Evolutionary conservation across 1,140 invertebrate species (phyloP).

Genomic region (Bombyx mandarina): DNA sequence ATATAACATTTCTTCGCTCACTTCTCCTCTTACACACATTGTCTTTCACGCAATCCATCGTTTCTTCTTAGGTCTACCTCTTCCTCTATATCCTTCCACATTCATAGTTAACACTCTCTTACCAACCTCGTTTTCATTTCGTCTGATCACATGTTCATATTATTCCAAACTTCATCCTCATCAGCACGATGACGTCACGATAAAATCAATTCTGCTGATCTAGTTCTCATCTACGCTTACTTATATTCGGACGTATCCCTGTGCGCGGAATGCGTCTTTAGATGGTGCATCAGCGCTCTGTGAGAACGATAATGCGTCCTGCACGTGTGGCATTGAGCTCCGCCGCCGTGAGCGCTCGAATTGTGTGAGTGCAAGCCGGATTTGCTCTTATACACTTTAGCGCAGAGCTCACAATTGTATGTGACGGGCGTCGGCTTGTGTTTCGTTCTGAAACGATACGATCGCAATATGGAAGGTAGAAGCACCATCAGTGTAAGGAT

Average conservation of each 20-base stretch:
- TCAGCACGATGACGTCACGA: no score
- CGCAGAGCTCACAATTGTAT: conserved; percentile 29
- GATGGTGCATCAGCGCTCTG: conserved; percentile 24
- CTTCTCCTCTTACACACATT: no score
- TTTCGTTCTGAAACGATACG: conserved; percentile 24
- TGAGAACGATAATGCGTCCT: conserved; percentile 25
- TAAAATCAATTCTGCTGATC: no score
- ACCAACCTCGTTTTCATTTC: no score
- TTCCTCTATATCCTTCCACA: no score
- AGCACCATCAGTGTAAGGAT: background rate
- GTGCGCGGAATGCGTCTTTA: conserved; percentile 32
- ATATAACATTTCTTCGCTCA: no score
- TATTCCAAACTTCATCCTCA: no score
- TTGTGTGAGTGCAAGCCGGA: conserved; percentile 29
- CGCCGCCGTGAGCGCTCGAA: conserved; percentile 15
- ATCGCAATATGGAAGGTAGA: no score
- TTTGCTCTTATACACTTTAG: conserved; percentile 30
- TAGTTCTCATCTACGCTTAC: conserved; percentile 11
- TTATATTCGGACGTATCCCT: conserved; percentile 22
- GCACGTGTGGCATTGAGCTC: conserved; percentile 26
- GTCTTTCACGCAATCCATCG: no score
- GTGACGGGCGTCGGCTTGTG: conserved; percentile 30
- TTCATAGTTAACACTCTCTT: no score
- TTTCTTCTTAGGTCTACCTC: no score
- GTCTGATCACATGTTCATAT: no score